These are phyloP conservation scores for Pipistrellus pygmaeus DNA, from an alignment of 2,797 vertebrate genomes.

Conservation along the genomic window DNA sequence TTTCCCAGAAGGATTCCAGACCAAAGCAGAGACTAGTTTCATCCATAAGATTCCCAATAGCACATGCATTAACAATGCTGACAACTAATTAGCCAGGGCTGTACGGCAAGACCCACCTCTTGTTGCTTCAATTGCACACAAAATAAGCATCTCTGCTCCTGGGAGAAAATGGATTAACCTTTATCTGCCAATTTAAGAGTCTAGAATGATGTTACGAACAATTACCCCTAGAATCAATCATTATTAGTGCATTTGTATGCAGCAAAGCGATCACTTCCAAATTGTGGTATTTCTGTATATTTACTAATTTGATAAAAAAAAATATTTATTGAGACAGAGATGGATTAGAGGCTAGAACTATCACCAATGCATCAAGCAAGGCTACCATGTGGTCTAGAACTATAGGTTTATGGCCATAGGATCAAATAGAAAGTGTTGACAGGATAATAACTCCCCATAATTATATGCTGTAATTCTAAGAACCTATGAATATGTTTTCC, in stretches of 20 bases:
- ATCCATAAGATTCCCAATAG: slow-evolving; percentile 40
- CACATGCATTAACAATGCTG: not conserved
- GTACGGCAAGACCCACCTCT: not conserved
- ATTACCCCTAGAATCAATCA: slow-evolving; percentile 68
- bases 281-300: slow-evolving; percentile 38
- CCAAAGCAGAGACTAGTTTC: slow-evolving; percentile 33
- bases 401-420: not conserved
- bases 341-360: not conserved
- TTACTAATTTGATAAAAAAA: not conserved
- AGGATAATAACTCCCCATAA: not conserved
- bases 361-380: not conserved
- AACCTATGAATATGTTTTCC: not conserved
- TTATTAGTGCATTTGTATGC: slow-evolving; percentile 56
- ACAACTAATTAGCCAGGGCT: slow-evolving; percentile 61
- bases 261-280: not conserved
- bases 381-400: not conserved
- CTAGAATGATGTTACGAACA: slow-evolving; percentile 65
- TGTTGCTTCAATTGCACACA: slow-evolving; percentile 3
- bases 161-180: slow-evolving; percentile 68
- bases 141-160: slow-evolving; percentile 38
- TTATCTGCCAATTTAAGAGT: slow-evolving; percentile 62
- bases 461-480: not conserved
- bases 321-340: not conserved
- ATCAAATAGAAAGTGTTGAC: not conserved
- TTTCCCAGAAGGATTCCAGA: slow-evolving; percentile 42